Base-by-base conservation (phyloP, 2,888 invertebrate species). In the Pyrrhosoma nymphula region DNA sequence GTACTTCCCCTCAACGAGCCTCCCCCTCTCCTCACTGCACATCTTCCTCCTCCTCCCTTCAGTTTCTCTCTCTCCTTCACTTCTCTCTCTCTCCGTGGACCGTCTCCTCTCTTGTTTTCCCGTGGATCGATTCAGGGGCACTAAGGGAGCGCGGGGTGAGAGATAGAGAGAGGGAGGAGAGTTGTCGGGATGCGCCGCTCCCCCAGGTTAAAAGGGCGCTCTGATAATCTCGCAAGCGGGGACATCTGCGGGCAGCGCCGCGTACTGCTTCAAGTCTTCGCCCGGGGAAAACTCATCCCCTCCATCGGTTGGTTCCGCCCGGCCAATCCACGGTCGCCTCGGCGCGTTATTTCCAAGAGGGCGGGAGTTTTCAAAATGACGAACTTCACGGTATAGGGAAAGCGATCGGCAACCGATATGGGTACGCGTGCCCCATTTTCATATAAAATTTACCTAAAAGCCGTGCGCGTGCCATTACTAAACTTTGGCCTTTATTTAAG, bases 21-120 rank as follows among this genome's bases (percentile, higher is more conserved):
- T 82, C 89, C 56, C 89, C 63, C 23, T 63, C 63, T 26, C 39
- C 4, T 23, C 60, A 16, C 91, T 63, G 63, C 16, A 3, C 69
- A 35, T n/a, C 95, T 95, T 95, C 96, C 96, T 96, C 96, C 96
- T 96, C 96, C 23, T 30, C 16, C 69, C n/a, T 23, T 69, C 69
- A n/a, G n/a, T 69, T n/a, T 69, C 82, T 12, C 82, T 18, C 12
- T 82, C 30, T 82, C 69, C n/a, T 8, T 23, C 69, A 8, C 26
- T 55, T 89, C 16, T n/a, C 63, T 63, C 91, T 18, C 56, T 91
- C 93, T 75, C 93, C 75, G 60, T 93, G 93, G 93, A 93, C 93
- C 93, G 93, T 55, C 69, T 69, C 69, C 69, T 55, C 88, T 69
- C 30, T 82, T 55, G 39, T n/a, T 55, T 35, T 63, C 63, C 82